Evolutionary conservation across 2,888 invertebrate species (phyloP), one percentile per base, ranked within the genome.

Genomic region (Rotaria sp.): DNA sequence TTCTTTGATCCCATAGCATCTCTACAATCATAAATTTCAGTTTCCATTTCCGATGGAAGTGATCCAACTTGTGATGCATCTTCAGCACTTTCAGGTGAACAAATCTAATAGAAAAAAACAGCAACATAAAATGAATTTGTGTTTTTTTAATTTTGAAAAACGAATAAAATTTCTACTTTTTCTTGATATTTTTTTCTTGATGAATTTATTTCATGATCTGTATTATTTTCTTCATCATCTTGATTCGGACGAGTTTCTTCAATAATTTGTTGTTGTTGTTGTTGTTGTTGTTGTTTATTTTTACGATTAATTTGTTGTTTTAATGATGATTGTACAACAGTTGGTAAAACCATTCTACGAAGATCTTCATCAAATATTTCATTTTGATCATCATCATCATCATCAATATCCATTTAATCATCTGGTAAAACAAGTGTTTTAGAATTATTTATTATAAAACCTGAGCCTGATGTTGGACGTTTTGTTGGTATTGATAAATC

Each of bases 11-110:
- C 75, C 35, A 88, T 84, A 85, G 88, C 87, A n/a, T 88, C 88
- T 41, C 87, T 84, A 74, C 88, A 88, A 74, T 88, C 88, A 85
- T 88, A 88, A 45, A 88, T 87, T 85, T 88, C 88, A 8, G 84
- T 85, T 57, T 88, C 88, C 50, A 87, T 50, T 57, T 87, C 87
- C 55, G 87, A 88, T 57, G 59, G 87, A 35, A 87, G 87, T 38
- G 55, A 80, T 26, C 75, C 35, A 75, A 86, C 87, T 55, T 88
- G 88, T 24, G 84, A 50, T 48, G 52, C 84, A 52, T 84, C 84
- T 30, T 84, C 84, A 45, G 52, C 48, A 84, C 52, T 48, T 84
- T 48, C 48, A 5, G 84, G 52, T 30, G 84, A 84, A 10, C n/a
- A 13, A 35, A 18, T 8, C 48, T 48, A n/a, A n/a, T n/a, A n/a